These are phyloP conservation scores for Gasterosteus aculeatus DNA, from an alignment of 2,113 vertebrate species.

Conservation along the genomic window DNA sequence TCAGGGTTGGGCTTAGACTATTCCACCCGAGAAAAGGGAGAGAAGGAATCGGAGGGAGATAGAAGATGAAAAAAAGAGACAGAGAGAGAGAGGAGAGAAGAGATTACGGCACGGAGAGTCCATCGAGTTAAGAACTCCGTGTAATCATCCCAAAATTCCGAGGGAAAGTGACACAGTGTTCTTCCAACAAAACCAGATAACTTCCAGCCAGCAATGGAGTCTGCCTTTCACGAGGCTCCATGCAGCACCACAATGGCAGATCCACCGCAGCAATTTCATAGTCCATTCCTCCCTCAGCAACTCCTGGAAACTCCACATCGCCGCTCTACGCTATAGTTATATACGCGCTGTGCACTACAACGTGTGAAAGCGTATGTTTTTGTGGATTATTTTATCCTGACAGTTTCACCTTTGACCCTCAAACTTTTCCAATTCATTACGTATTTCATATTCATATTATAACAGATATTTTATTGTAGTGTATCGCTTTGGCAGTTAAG, in stretches of 20 bases:
- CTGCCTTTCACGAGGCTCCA: constrained; percentile 50
- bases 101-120: constrained; percentile 45
- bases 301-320: constrained; percentile 10
- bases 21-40: constrained; percentile 54
- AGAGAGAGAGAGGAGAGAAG: background rate
- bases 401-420: constrained; percentile 25
- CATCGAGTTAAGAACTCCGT: constrained; percentile 40
- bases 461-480: constrained; percentile 22
- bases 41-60: constrained; percentile 36
- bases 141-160: constrained; percentile 51
- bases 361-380: background rate
- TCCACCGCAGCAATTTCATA: constrained; percentile 39
- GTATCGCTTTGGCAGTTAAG: constrained; percentile 48
- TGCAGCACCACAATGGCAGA: constrained; percentile 43
- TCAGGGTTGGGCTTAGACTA: constrained; percentile 58
- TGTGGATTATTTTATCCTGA: constrained; percentile 2
- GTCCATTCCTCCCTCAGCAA: constrained; percentile 16
- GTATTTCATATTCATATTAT: background rate
- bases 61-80: constrained; percentile 16
- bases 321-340: background rate
- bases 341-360: background rate
- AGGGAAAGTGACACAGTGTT: constrained; percentile 51
- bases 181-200: constrained; percentile 55
- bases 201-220: constrained; percentile 42
- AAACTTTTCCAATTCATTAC: constrained; percentile 10